phyloP scores from a whole-genome alignment of 2,113 vertebrate species.

The Trinectes maculatus region DNA sequence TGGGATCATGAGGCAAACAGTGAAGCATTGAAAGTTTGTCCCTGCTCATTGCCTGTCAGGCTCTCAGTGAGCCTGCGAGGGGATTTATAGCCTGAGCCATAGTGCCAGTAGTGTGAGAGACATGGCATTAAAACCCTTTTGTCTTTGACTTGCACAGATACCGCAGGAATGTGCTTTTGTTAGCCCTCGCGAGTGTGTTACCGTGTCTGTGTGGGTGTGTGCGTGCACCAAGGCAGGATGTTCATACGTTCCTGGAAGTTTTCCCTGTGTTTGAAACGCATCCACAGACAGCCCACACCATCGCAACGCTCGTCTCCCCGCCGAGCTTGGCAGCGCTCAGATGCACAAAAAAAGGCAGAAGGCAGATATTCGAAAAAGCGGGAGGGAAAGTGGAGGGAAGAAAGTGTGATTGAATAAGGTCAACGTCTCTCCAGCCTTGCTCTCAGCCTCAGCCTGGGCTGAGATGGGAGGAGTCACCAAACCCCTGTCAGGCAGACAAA shows the following conservation, averaged over 20 bases:
- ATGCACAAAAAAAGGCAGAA: slow-evolving; percentile 20
- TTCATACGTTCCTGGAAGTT: slow-evolving; percentile 65
- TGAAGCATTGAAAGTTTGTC: slow-evolving; percentile 68
- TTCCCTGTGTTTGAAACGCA: slow-evolving; percentile 65
- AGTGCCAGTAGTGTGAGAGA: slow-evolving; percentile 60
- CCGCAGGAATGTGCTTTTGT: slow-evolving; percentile 79
- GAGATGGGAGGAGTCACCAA: slow-evolving; percentile 43
- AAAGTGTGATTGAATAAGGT: slow-evolving; percentile 57
- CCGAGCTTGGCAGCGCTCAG: slow-evolving; percentile 56
- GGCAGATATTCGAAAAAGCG: slow-evolving; percentile 25
- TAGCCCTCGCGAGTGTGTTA: slow-evolving; percentile 45
- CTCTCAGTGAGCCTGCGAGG: slow-evolving; percentile 39
- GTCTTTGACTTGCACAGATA: slow-evolving; percentile 74
- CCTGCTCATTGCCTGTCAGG: slow-evolving; percentile 50
- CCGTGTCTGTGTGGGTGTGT: slow-evolving; percentile 48
- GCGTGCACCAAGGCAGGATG: slow-evolving; percentile 45
- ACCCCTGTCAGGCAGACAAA: slow-evolving; percentile 47
- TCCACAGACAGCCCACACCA: slow-evolving; percentile 64
- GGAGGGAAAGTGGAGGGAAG: not conserved
- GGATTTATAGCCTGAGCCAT: slow-evolving; percentile 68
- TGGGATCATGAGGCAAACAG: slow-evolving; percentile 34
- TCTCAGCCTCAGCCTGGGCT: slow-evolving; percentile 21
- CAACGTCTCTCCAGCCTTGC: slow-evolving; percentile 30
- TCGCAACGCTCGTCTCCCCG: slow-evolving; percentile 43
- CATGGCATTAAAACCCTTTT: slow-evolving; percentile 72